phyloP scores from a whole-genome alignment of 2,888 invertebrate genomes.

The Leucophenga maculata region DNA sequence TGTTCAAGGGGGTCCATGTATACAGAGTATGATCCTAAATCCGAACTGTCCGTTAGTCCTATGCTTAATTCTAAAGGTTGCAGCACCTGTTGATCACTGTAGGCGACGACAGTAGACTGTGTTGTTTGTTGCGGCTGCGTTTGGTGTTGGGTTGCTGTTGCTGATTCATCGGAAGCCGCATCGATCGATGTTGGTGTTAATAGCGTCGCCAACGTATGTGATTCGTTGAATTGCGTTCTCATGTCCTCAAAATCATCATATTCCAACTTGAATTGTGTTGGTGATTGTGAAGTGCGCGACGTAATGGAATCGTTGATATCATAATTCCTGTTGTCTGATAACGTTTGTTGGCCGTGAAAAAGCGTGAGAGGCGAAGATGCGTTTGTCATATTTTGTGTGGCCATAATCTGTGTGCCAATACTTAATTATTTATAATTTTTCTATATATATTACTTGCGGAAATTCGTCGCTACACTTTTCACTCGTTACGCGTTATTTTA shows the following conservation, averaged over 20 bases:
- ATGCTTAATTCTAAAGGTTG: slow-evolving; percentile 64
- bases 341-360: slow-evolving; percentile 34
- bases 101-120: slow-evolving; percentile 40
- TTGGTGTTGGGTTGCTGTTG: slow-evolving; percentile 32
- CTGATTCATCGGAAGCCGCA: slow-evolving; percentile 4
- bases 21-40: slow-evolving; percentile 50
- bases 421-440: too few relatives aligned
- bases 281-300: slow-evolving; percentile 54
- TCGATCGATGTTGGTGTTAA: slow-evolving; percentile 45
- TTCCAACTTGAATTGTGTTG: slow-evolving; percentile 37
- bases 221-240: slow-evolving; percentile 2
- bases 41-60: slow-evolving; percentile 55
- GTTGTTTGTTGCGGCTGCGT: slow-evolving; percentile 20
- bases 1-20: slow-evolving; percentile 35
- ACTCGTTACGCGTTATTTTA: background rate
- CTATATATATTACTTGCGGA: too few relatives aligned
- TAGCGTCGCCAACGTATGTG: slow-evolving; percentile 48
- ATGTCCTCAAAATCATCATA: slow-evolving; percentile 49
- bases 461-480: background rate
- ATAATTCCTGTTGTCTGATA: slow-evolving; percentile 62
- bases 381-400: background rate
- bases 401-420: background rate
- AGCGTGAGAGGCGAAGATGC: background rate
- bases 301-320: slow-evolving; percentile 51
- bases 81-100: slow-evolving; percentile 68